phyloP scores from a whole-genome alignment of 1,140 invertebrate species.

The Diorhabda carinulata region DNA sequence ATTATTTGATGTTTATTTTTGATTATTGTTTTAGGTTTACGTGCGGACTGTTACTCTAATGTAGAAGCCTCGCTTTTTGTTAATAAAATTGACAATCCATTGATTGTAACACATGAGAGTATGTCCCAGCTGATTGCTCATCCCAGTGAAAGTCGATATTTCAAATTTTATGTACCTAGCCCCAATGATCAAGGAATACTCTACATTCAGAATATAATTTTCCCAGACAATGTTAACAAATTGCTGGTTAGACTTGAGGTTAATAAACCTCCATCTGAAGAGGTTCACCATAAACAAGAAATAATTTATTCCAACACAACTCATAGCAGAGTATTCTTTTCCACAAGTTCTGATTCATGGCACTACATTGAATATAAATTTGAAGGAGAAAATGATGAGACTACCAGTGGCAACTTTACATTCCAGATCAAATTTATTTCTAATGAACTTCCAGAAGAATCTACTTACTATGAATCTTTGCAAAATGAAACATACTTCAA shows the following conservation, averaged over 20 bases:
- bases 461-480: constrained; percentile 14
- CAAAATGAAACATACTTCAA: constrained; percentile 24
- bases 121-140: constrained; percentile 18
- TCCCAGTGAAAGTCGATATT: constrained; percentile 30
- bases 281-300: constrained; percentile 45
- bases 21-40: constrained; percentile 32
- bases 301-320: constrained; percentile 36
- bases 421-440: constrained; percentile 25
- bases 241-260: constrained; percentile 47
- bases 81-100: constrained; percentile 20
- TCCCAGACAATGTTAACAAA: constrained; percentile 33
- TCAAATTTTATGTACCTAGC: constrained; percentile 49
- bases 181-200: constrained; percentile 26
- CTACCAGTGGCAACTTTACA: constrained; percentile 23
- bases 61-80: constrained; percentile 33
- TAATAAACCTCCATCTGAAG: constrained; percentile 46
- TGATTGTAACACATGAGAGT: constrained; percentile 25
- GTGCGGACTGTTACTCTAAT: constrained; percentile 32
- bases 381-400: constrained; percentile 19
- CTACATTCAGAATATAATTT: constrained; percentile 24
- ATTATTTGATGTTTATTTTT: too few species aligned
- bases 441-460: constrained; percentile 11
- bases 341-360: constrained; percentile 50
- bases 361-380: constrained; percentile 56
- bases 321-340: constrained; percentile 49